Conservation (phyloP, 2,113 vertebrate species). For the Tychaedon coryphoeus region DNA sequence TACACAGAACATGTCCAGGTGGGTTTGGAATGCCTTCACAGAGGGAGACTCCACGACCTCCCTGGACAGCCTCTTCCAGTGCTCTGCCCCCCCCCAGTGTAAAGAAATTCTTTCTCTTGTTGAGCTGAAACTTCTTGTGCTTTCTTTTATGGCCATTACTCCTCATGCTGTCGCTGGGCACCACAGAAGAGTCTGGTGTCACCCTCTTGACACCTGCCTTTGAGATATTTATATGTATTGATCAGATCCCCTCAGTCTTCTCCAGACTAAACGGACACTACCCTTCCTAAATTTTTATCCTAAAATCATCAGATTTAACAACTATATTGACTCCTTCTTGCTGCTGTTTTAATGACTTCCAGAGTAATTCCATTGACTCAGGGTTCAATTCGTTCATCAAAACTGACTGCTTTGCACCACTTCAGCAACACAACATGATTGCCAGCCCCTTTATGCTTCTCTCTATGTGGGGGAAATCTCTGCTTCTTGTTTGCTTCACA, state of each 20-base stretch:
- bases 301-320: background rate
- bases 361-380: background rate
- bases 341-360: background rate
- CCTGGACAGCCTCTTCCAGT: background rate
- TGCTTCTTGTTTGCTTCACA: background rate
- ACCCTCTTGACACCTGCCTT: background rate
- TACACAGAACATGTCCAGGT: background rate
- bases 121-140: background rate
- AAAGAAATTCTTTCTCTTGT: background rate
- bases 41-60: background rate
- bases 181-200: background rate
- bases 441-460: background rate
- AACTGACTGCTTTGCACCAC: background rate
- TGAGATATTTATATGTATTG: background rate
- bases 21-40: background rate
- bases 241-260: background rate
- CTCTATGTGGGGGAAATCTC: background rate
- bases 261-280: background rate
- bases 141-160: background rate
- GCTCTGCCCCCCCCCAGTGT: background rate
- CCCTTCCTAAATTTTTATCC: background rate
- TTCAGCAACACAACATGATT: background rate
- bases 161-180: background rate
- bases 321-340: background rate
- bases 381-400: background rate